phyloP scores from a whole-genome alignment of 2,797 vertebrate species.

The Sarcophilus harrisii region DNA sequence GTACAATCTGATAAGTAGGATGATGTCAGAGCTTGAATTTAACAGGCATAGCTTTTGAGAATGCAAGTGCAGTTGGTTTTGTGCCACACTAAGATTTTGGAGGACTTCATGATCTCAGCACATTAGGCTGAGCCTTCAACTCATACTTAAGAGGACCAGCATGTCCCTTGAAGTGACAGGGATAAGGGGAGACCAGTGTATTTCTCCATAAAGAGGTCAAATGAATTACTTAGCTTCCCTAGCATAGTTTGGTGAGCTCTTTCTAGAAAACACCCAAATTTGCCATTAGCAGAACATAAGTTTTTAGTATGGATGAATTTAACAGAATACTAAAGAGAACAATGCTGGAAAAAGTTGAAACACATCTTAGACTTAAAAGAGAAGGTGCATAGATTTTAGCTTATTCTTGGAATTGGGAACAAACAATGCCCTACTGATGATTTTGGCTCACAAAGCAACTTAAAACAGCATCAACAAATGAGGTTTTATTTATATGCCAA shows the following conservation, averaged over 20 bases:
- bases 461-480: background rate
- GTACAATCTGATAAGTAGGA: background rate
- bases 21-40: background rate
- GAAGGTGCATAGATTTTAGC: background rate
- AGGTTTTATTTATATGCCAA: background rate
- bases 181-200: background rate
- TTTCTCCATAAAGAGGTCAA: background rate
- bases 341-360: background rate
- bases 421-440: background rate
- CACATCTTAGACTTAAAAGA: background rate
- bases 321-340: background rate
- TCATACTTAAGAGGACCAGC: background rate
- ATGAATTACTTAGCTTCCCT: background rate
- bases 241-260: background rate
- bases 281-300: background rate
- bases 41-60: background rate
- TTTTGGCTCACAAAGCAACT: background rate
- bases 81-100: background rate
- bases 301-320: background rate
- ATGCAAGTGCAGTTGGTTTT: background rate
- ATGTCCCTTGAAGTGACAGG: background rate
- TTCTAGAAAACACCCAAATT: background rate
- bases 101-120: background rate
- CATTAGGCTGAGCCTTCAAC: background rate
- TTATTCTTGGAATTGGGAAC: background rate